A percentile compares a stretch with the other conserved stretches of the same genome.
These are phyloP conservation scores for Meiosimyza platycephala DNA, from an alignment of 2,888 invertebrate species.

Conservation along the genomic window DNA sequence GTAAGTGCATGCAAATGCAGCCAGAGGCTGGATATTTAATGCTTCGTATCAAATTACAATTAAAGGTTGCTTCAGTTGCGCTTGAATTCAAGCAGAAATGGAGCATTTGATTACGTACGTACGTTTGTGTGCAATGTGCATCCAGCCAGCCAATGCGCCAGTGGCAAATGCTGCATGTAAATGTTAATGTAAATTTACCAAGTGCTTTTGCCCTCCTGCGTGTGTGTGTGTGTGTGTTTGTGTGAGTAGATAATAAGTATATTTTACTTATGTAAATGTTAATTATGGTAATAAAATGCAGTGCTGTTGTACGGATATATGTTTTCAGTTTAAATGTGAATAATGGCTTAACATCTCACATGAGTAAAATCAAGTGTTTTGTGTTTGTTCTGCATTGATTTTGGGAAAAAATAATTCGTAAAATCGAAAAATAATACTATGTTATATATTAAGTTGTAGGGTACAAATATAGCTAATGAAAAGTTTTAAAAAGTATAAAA, in stretches of 20 bases:
- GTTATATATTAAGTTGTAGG: no score
- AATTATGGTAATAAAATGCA: slow-evolving; percentile 21
- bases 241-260: not conserved
- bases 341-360: no score
- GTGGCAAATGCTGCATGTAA: not conserved
- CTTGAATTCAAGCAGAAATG: not conserved
- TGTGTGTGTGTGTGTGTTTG: not conserved
- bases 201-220: not conserved
- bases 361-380: no score
- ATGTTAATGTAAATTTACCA: not conserved
- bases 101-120: not conserved
- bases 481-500: no score
- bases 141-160: not conserved
- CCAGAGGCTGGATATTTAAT: slow-evolving; percentile 13
- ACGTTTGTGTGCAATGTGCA: not conserved
- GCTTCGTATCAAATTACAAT: slow-evolving; percentile 23
- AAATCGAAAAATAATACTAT: no score
- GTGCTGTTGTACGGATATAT: not conserved
- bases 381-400: no score
- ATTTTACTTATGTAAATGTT: not conserved
- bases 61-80: slow-evolving; percentile 7
- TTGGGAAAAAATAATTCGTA: no score
- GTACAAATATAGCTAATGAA: no score
- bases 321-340: no score
- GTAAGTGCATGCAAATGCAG: slow-evolving; percentile 13